A percentile compares a stretch with the other conserved stretches of the same genome.
phyloP scores from a whole-genome alignment of 2,797 vertebrate species.

The Chrysocyon brachyurus region DNA sequence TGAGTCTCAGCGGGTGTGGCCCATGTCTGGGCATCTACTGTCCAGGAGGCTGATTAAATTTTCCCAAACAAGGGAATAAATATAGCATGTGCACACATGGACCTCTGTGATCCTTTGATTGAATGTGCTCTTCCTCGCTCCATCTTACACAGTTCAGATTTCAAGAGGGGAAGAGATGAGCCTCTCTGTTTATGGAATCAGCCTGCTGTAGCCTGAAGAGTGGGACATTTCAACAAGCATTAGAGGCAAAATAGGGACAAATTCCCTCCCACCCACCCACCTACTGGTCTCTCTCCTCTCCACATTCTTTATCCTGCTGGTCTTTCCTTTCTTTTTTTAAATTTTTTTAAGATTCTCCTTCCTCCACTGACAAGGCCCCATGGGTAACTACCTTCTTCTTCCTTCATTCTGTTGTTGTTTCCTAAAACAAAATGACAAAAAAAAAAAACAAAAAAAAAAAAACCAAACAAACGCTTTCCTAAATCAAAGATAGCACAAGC shows the following conservation, averaged over 20 bases:
- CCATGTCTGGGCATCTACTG: not conserved
- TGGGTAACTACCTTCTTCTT: not conserved
- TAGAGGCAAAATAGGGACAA: not conserved
- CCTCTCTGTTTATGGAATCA: not conserved
- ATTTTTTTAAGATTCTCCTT: conserved; percentile 54
- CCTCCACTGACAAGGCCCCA: conserved; percentile 5
- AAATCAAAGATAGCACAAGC: conserved; percentile 75
- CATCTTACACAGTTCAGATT: not conserved
- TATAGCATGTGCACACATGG: accelerated
- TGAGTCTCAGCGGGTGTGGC: not conserved
- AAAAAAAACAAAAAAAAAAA: not conserved
- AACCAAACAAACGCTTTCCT: conserved; percentile 49
- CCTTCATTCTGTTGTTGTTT: conserved; percentile 42
- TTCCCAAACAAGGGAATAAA: not conserved
- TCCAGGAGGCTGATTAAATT: not conserved
- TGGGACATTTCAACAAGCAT: not conserved
- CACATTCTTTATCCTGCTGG: not conserved
- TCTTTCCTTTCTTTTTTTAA: not conserved
- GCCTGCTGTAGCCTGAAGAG: not conserved
- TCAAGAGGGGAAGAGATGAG: not conserved
- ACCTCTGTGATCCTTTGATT: not conserved
- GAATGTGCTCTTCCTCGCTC: not conserved
- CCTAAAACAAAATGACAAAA: conserved; percentile 67
- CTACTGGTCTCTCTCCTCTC: not conserved
- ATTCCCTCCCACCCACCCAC: not conserved